Conservation (phyloP, 2,888 invertebrate genomes). For the Heteromyza rotundicornis region DNA sequence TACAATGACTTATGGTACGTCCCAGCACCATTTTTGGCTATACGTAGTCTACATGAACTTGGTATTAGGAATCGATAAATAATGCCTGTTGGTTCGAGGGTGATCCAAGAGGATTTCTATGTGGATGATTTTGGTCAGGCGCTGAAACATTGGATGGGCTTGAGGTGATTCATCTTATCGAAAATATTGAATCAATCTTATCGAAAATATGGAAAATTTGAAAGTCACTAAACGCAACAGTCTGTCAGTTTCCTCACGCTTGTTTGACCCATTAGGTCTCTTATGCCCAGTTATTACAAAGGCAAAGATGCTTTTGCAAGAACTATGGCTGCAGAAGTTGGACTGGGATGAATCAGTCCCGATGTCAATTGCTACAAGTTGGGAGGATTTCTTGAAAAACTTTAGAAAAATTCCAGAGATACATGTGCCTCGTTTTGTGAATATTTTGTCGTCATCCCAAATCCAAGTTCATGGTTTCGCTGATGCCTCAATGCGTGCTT, state of each 20-base stretch:
- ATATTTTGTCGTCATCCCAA: neutral
- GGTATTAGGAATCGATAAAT: slow-evolving; percentile 16
- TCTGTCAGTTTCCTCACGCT: slow-evolving; percentile 15
- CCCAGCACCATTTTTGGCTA: slow-evolving; percentile 26
- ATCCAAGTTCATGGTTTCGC: slow-evolving; percentile 14
- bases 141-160: slow-evolving; percentile 14
- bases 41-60: slow-evolving; percentile 15
- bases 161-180: neutral
- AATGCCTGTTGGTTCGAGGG: slow-evolving; percentile 24
- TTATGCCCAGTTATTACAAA: slow-evolving; percentile 19
- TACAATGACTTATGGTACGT: slow-evolving; percentile 21
- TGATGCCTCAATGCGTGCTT: slow-evolving; percentile 21
- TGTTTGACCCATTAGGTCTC: slow-evolving; percentile 25
- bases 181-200: too few relatives aligned
- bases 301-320: slow-evolving; percentile 24
- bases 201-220: too few relatives aligned
- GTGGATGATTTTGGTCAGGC: slow-evolving; percentile 26
- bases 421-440: slow-evolving; percentile 10
- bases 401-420: slow-evolving; percentile 10
- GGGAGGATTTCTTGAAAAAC: slow-evolving; percentile 13
- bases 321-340: slow-evolving; percentile 17
- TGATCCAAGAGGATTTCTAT: slow-evolving; percentile 17
- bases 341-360: slow-evolving; percentile 19
- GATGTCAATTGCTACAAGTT: neutral
- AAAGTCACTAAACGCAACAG: slow-evolving; percentile 24